phyloP scores from a whole-genome alignment of 2,888 invertebrate species.

The Lasius platythorax region DNA sequence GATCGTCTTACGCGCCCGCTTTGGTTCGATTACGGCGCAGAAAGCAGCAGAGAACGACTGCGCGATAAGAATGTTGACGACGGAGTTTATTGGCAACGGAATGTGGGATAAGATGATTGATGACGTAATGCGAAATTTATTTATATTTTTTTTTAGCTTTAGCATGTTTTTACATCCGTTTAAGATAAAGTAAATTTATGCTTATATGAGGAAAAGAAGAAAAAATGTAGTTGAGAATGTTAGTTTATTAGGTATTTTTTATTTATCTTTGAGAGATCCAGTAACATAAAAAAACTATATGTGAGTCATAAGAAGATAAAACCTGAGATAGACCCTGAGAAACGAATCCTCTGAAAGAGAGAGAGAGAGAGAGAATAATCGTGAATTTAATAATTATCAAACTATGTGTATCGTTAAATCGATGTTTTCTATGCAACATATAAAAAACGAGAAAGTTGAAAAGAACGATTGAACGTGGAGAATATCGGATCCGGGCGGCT shows the following conservation, averaged over 20 bases:
- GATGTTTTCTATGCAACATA: neutral
- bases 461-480: neutral
- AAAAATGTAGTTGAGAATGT: neutral
- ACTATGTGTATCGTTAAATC: constrained; percentile 12
- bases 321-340: neutral
- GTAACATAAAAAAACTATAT: neutral
- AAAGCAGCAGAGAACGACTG: constrained; percentile 3
- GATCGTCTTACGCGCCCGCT: constrained; percentile 52
- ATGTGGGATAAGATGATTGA: constrained; percentile 23
- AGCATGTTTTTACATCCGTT: neutral
- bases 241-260: neutral
- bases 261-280: neutral
- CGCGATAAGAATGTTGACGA: constrained; percentile 37
- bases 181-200: neutral
- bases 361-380: neutral
- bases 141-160: neutral
- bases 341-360: neutral
- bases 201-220: neutral
- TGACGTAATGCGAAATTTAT: constrained; percentile 19
- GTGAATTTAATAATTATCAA: neutral
- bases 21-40: constrained; percentile 29
- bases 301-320: neutral
- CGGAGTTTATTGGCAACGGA: constrained; percentile 13
- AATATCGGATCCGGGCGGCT: neutral
- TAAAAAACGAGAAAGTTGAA: neutral